phyloP scores from a whole-genome alignment of 2,888 invertebrate genomes.

The Melanophora roralis region DNA sequence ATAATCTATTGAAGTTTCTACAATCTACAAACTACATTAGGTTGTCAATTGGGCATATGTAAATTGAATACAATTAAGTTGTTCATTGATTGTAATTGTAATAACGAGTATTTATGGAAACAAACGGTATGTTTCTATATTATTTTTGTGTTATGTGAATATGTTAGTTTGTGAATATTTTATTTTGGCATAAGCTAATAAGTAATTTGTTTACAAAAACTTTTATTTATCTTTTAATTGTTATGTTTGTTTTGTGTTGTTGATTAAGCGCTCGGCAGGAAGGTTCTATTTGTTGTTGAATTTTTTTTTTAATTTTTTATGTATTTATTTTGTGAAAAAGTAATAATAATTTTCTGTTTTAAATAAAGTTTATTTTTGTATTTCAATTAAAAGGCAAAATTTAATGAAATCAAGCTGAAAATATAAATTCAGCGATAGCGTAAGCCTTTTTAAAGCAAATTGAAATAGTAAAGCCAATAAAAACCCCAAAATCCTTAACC shows the following conservation, averaged over 20 bases:
- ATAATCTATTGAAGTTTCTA: too few species aligned
- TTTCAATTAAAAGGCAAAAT: conserved; percentile 19
- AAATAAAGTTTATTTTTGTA: too few species aligned
- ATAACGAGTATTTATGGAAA: background rate
- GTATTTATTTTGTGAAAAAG: conserved; percentile 9
- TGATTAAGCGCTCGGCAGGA: conserved; percentile 76
- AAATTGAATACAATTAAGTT: too few species aligned
- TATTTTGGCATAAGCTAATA: conserved; percentile 15
- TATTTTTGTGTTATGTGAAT: conserved; percentile 12
- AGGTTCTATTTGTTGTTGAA: conserved; percentile 67
- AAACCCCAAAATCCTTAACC: conserved; percentile 34
- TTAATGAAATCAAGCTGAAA: conserved; percentile 32
- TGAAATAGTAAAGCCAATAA: conserved; percentile 12
- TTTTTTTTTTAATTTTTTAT: conserved; percentile 33
- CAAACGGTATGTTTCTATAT: too few species aligned
- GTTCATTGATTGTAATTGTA: background rate
- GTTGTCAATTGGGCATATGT: too few species aligned
- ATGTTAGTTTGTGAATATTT: background rate
- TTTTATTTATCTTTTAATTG: conserved; percentile 33
- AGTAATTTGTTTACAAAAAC: conserved; percentile 32
- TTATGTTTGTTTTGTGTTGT: conserved; percentile 47
- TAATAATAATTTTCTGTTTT: conserved; percentile 49
- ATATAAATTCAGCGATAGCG: conserved; percentile 38
- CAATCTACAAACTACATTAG: too few species aligned
- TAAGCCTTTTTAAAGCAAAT: conserved; percentile 44